Conservation (phyloP, 2,797 vertebrate genomes). For the Parambassis ranga region DNA sequence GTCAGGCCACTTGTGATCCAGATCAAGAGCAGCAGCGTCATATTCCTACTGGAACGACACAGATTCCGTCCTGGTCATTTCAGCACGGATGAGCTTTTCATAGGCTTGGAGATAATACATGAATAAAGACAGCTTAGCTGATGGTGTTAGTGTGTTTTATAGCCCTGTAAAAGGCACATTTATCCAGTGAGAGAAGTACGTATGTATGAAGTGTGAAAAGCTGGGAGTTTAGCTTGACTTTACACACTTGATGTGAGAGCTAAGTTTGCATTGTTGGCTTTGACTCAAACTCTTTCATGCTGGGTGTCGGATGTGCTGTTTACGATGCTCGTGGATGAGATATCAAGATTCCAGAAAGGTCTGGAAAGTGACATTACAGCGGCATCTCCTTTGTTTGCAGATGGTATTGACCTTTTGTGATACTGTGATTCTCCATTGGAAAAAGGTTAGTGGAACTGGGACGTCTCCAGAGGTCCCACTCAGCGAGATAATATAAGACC, state of each 20-base stretch:
- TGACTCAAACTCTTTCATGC: conserved; percentile 23
- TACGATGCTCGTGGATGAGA: conserved; percentile 19
- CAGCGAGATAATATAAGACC: background rate
- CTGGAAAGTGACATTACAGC: conserved; percentile 15
- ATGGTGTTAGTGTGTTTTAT: conserved; percentile 28
- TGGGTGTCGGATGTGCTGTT: conserved; percentile 41
- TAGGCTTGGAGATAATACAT: conserved; percentile 9
- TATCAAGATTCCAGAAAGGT: conserved; percentile 6
- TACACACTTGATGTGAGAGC: background rate
- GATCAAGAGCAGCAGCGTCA: background rate
- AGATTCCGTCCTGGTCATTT: conserved; percentile 29
- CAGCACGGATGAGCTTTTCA: conserved; percentile 18
- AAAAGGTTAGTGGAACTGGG: background rate
- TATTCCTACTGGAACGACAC: conserved; percentile 3
- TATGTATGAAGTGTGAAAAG: conserved; percentile 2
- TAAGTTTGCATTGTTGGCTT: conserved; percentile 23
- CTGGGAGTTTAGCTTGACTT: conserved; percentile 1
- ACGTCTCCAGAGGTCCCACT: background rate
- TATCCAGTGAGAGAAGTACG: background rate
- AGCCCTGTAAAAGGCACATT: conserved; percentile 24
- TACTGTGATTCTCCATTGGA: background rate
- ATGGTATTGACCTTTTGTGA: conserved; percentile 2
- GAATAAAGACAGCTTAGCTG: conserved; percentile 17
- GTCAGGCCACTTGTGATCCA: conserved; percentile 3
- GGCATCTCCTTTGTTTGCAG: conserved; percentile 7